These are phyloP conservation scores for Rhagologus leucostigma DNA, from an alignment of 2,113 vertebrate species.

Conservation along the genomic window DNA sequence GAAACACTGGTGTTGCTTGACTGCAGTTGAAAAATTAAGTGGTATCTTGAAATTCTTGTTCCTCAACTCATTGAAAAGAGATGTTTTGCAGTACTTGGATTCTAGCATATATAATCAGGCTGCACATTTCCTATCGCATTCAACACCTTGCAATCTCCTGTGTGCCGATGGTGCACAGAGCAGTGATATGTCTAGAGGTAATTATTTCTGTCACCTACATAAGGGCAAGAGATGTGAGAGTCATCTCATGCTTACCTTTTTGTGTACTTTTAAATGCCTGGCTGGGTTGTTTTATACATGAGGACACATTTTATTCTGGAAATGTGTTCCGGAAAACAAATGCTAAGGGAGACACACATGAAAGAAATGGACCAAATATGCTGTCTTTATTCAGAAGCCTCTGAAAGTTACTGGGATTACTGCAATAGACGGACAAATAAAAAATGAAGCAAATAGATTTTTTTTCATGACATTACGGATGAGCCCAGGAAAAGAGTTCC, in stretches of 20 bases:
- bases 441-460: neutral
- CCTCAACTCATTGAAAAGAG: slow-evolving; percentile 49
- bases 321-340: neutral
- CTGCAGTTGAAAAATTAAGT: slow-evolving; percentile 66
- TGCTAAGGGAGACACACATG: neutral
- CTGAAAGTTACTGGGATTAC: neutral
- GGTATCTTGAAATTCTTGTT: slow-evolving; percentile 51
- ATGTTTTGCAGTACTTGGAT: slow-evolving; percentile 50
- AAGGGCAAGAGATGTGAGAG: slow-evolving; percentile 29
- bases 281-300: neutral
- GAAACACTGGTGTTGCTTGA: slow-evolving; percentile 59
- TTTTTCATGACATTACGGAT: neutral
- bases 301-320: neutral
- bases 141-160: slow-evolving; percentile 66
- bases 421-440: neutral
- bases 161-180: slow-evolving; percentile 5
- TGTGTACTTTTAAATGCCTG: slow-evolving; percentile 37
- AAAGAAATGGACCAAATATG: neutral
- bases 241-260: slow-evolving; percentile 37
- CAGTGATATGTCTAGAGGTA: slow-evolving; percentile 55
- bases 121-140: slow-evolving; percentile 56
- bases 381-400: neutral
- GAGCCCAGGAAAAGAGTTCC: neutral
- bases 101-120: slow-evolving; percentile 53
- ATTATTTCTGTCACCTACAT: slow-evolving; percentile 62